These are phyloP conservation scores for Tiphia femorata DNA, from an alignment of 2,888 invertebrate genomes.

Conservation along the genomic window DNA sequence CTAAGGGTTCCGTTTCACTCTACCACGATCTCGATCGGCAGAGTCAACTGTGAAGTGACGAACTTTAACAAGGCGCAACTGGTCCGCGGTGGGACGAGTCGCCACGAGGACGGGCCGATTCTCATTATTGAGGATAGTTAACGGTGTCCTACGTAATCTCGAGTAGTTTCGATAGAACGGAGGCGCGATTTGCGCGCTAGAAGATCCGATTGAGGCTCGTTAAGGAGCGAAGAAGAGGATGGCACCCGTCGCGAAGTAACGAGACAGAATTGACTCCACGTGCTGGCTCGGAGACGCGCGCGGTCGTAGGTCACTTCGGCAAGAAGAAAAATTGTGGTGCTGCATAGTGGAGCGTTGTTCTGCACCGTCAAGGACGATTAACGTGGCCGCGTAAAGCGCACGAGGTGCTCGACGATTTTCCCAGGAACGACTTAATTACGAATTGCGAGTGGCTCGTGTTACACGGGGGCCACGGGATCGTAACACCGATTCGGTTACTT, in stretches of 20 bases:
- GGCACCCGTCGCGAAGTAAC: slow-evolving; percentile 15
- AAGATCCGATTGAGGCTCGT: slow-evolving; percentile 2
- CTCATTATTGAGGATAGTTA: slow-evolving; percentile 3
- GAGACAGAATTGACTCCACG: slow-evolving; percentile 36
- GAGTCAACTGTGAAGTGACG: slow-evolving; percentile 14
- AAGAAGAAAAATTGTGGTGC: too few relatives aligned
- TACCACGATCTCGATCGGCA: slow-evolving; percentile 1
- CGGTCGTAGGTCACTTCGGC: slow-evolving; percentile 5
- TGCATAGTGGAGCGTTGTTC: too few relatives aligned
- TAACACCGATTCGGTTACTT: too few relatives aligned
- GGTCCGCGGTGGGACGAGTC: neutral
- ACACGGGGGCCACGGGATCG: too few relatives aligned
- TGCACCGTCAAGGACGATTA: too few relatives aligned
- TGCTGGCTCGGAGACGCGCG: slow-evolving; percentile 22
- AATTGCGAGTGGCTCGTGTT: too few relatives aligned
- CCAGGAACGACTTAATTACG: too few relatives aligned
- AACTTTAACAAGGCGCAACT: slow-evolving; percentile 6
- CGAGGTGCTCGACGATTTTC: too few relatives aligned
- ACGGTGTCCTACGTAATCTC: neutral
- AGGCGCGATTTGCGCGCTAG: too few relatives aligned
- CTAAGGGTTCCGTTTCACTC: slow-evolving; percentile 13
- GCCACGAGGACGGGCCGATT: neutral
- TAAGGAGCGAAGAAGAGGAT: neutral
- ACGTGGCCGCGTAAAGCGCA: too few relatives aligned
- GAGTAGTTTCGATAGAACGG: too few relatives aligned